Evolutionary conservation across 2,797 vertebrate species (phyloP), one percentile per base, ranked within the genome.

Genomic region (Triplophysa bombifrons): DNA sequence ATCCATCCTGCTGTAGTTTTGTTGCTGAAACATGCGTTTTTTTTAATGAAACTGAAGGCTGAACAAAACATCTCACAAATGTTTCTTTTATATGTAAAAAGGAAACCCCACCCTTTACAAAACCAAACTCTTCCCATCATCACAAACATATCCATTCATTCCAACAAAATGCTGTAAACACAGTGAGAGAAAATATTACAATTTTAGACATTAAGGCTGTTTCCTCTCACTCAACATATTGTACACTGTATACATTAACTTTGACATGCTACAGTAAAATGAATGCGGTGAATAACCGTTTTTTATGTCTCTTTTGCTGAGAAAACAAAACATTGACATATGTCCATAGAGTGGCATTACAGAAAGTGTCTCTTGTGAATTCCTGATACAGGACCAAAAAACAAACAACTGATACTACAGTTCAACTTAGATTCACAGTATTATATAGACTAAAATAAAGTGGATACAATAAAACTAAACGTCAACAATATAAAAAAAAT

Each of bases 381-480:
- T 97, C 97, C 97, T 98, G 96, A 99, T 98, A 94, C 97, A 98
- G 97, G 97, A 98, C 92, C 91, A 91, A 70, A 93, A 90, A 82
- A 93, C 91, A 87, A 92, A 83, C 95, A 97, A 97, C 96, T 96
- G 95, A 95, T 96, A 96, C 92, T 97, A 97, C 96, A 98, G 96
- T 98, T 97, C 89, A 95, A 97, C 95, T 95, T 91, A 96, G 97
- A 96, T 98, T 98, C 95, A 98, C 96, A 97, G 96, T 98, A 97
- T 96, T 94, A 92, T 90, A 92, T 93, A 93, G 93, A 80, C 78
- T 51, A 75, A 27, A 78, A 70, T 27, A 77, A 41, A 65, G 20
- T 9, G 12, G 25, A 44, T 44, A 66, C 48, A 82, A 69, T 64
- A 71, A 74, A 69, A 55, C 75, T 16, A 65, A 80, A 85, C 27